Conservation (phyloP, 2,797 vertebrate species). For the Esox masquinongy region DNA sequence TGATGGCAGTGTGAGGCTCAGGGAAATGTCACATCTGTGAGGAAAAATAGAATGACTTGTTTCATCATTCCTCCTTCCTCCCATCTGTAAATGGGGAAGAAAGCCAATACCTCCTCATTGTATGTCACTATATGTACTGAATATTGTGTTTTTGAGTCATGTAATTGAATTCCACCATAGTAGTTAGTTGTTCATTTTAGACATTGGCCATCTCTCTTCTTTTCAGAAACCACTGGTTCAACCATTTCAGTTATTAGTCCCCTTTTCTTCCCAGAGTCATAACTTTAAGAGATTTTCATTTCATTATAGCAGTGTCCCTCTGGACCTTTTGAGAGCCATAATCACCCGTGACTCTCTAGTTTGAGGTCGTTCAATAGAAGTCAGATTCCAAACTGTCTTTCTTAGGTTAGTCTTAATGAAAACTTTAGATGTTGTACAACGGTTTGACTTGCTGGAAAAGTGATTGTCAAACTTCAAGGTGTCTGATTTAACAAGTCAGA, state of each 20-base stretch:
- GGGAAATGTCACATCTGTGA: not conserved
- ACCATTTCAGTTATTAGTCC: constrained; percentile 9
- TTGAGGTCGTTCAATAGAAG: not conserved
- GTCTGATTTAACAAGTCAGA: not conserved
- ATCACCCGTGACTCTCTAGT: constrained; percentile 4
- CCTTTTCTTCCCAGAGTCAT: constrained; percentile 12
- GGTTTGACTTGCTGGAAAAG: not conserved
- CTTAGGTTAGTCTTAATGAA: not conserved
- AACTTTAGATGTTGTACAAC: not conserved
- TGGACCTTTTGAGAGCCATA: not conserved
- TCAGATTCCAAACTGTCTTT: not conserved
- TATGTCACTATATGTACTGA: not conserved
- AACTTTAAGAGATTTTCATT: constrained; percentile 23
- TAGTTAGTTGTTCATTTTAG: constrained; percentile 6
- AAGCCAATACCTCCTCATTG: not conserved
- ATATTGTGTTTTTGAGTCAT: not conserved
- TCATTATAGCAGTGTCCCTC: constrained; percentile 21
- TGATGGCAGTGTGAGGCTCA: not conserved
- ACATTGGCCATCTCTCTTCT: not conserved
- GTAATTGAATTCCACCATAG: not conserved
- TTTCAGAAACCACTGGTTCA: constrained; percentile 18
- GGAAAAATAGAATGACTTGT: not conserved
- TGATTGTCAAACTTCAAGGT: not conserved
- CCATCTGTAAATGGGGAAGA: not conserved
- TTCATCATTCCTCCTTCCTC: not conserved